These are phyloP conservation scores for Galleria mellonella DNA, from an alignment of 1,140 invertebrate genomes.

Conservation along the genomic window DNA sequence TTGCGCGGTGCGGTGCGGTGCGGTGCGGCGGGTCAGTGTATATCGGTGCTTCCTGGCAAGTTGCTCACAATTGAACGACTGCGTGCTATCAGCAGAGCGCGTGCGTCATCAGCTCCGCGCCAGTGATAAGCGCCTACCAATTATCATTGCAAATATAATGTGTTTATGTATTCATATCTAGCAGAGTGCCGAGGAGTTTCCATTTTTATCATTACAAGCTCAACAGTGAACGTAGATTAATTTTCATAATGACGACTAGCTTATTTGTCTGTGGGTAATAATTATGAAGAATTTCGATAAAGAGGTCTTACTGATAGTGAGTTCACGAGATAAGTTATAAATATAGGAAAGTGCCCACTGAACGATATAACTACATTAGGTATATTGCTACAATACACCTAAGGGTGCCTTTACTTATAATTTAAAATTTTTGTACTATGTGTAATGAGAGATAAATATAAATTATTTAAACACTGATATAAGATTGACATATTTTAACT, in stretches of 20 bases:
- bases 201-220: slow-evolving; percentile 40
- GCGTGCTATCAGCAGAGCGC: slow-evolving; percentile 52
- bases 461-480: no score
- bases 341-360: slow-evolving; percentile 60
- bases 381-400: slow-evolving; percentile 4
- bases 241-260: slow-evolving; percentile 36
- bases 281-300: slow-evolving; percentile 53
- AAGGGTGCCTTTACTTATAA: no score
- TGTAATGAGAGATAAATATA: no score
- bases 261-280: slow-evolving; percentile 44
- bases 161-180: slow-evolving; percentile 59
- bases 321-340: slow-evolving; percentile 62
- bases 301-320: slow-evolving; percentile 57
- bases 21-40: slow-evolving; percentile 10
- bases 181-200: slow-evolving; percentile 44
- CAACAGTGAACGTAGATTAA: slow-evolving; percentile 39
- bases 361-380: slow-evolving; percentile 14
- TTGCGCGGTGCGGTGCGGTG: no score
- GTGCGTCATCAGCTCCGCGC: slow-evolving; percentile 69
- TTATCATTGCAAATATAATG: slow-evolving; percentile 73
- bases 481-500: no score
- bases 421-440: no score
- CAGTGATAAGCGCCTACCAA: slow-evolving; percentile 66
- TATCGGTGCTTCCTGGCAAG: slow-evolving; percentile 48
- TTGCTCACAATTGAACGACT: slow-evolving; percentile 38